phyloP scores from a whole-genome alignment of 1,140 invertebrate genomes.

The Anastrepha obliqua region DNA sequence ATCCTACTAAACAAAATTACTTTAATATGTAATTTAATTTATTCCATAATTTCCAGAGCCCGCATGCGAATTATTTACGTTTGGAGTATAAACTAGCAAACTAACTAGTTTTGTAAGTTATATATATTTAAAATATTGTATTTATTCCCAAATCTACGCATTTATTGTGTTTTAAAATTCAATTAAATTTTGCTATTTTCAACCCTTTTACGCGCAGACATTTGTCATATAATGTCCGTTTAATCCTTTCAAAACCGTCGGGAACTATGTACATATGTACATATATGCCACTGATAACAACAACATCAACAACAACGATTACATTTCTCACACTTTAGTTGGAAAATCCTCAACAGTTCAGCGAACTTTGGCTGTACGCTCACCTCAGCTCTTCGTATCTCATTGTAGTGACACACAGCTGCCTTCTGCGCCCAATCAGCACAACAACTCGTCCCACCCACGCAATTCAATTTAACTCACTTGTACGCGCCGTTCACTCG shows the following conservation, averaged over 20 bases:
- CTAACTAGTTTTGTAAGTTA: too few species aligned
- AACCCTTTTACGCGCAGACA: neutral
- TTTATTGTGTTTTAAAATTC: conserved; percentile 33
- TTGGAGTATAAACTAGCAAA: too few species aligned
- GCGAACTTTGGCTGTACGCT: conserved; percentile 37
- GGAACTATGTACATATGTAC: neutral
- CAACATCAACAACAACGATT: neutral
- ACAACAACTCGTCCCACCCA: neutral
- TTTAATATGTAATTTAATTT: too few species aligned
- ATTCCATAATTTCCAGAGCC: too few species aligned
- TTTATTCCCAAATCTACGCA: neutral
- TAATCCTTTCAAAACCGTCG: neutral
- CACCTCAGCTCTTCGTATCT: neutral
- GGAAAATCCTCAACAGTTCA: conserved; percentile 30
- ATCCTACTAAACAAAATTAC: too few species aligned
- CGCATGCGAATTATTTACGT: too few species aligned
- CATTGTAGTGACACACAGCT: neutral
- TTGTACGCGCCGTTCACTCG: neutral
- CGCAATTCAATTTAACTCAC: conserved; percentile 49
- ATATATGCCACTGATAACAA: neutral
- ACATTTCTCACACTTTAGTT: conserved; percentile 26
- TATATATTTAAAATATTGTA: neutral
- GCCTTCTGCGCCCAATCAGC: neutral
- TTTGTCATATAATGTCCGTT: neutral
- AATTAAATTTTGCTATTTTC: conserved; percentile 27